Conservation (phyloP, 2,888 invertebrate species). For the Epistrophella euchroma region DNA sequence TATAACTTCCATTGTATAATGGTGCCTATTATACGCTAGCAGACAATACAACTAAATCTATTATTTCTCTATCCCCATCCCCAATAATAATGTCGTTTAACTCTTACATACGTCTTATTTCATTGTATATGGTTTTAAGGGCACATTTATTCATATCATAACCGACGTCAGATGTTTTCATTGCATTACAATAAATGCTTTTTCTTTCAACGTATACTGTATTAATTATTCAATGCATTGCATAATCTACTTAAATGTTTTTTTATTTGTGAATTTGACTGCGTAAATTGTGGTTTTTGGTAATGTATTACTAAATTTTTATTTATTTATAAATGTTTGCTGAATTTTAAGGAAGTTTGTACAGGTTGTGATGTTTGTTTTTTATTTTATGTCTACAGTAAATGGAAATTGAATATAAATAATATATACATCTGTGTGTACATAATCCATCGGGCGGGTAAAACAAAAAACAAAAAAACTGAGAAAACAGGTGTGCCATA, state of each 20-base stretch:
- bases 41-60: neutral
- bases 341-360: neutral
- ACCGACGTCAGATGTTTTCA: constrained; percentile 52
- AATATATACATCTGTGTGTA: too few relatives aligned
- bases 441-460: too few relatives aligned
- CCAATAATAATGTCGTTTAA: neutral
- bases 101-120: neutral
- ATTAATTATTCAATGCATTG: constrained; percentile 8
- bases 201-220: constrained; percentile 5
- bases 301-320: constrained; percentile 2
- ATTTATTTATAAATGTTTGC: constrained; percentile 16
- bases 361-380: neutral
- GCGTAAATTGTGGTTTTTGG: constrained; percentile 17
- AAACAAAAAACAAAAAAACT: too few relatives aligned
- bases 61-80: neutral
- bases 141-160: neutral
- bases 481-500: neutral
- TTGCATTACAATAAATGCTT: constrained; percentile 47
- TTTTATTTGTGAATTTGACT: constrained; percentile 12
- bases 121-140: constrained; percentile 12
- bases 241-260: neutral
- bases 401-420: too few relatives aligned
- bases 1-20: neutral
- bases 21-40: neutral
- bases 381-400: neutral